Conservation (phyloP, 1,140 invertebrate species). For the Scylla paramamosain region DNA sequence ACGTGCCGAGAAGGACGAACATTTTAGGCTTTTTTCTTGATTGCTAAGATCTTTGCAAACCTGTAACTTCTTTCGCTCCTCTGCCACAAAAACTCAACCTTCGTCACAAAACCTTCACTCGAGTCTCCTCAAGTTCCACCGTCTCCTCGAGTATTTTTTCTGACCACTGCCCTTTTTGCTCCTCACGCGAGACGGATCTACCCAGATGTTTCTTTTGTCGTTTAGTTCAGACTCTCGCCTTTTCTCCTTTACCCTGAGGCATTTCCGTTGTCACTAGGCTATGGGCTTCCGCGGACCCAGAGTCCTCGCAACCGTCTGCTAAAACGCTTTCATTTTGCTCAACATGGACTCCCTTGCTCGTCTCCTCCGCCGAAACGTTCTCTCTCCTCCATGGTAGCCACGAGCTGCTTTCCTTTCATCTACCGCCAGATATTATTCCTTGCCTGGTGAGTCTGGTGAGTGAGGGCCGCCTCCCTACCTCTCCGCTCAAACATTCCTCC, state of each 20-base stretch:
- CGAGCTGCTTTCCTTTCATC: not conserved
- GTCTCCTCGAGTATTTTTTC: not conserved
- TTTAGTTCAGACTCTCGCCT: not conserved
- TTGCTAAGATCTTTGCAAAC: too few species aligned
- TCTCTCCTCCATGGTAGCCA: not conserved
- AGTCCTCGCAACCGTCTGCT: not conserved
- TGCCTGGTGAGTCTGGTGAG: not conserved
- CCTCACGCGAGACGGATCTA: not conserved
- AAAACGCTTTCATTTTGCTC: not conserved
- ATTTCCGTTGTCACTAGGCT: not conserved
- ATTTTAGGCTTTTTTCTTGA: too few species aligned
- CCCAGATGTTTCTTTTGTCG: not conserved
- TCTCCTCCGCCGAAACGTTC: not conserved
- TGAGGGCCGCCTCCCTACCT: not conserved
- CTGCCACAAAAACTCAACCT: too few species aligned
- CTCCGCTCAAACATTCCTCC: not conserved
- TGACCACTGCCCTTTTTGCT: not conserved
- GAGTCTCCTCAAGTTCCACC: too few species aligned
- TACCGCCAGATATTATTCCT: not conserved
- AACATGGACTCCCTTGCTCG: not conserved
- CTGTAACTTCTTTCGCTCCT: too few species aligned
- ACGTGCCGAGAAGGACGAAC: too few species aligned
- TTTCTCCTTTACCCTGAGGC: not conserved
- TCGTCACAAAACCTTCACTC: too few species aligned
- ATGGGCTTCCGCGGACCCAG: not conserved